These are phyloP conservation scores for Pterocles orientalis DNA, from an alignment of 2,113 vertebrate genomes.

Conservation along the genomic window DNA sequence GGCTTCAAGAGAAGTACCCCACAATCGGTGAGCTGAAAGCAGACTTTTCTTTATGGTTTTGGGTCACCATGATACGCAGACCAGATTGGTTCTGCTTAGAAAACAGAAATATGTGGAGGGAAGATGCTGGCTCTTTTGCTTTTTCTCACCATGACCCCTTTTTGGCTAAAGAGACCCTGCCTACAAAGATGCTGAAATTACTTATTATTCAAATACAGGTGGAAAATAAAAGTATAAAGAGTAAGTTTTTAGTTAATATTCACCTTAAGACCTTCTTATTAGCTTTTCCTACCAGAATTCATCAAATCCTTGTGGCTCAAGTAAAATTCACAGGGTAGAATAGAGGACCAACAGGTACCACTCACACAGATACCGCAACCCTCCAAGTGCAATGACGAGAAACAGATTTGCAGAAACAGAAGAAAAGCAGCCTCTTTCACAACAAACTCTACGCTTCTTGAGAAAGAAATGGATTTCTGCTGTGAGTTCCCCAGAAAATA, in stretches of 20 bases:
- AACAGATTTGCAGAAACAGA: not conserved
- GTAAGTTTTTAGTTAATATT: not conserved
- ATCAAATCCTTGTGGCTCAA: not conserved
- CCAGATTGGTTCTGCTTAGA: not conserved
- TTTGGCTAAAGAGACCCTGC: not conserved
- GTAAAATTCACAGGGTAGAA: not conserved
- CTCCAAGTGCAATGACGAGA: not conserved
- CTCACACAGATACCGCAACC: not conserved
- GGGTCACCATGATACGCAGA: not conserved
- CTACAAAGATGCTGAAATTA: not conserved
- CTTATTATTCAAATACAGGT: not conserved
- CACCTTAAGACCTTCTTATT: not conserved
- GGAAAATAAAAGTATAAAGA: not conserved
- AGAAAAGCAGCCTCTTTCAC: not conserved
- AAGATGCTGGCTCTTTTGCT: not conserved
- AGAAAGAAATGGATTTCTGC: not conserved
- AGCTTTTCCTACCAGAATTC: not conserved
- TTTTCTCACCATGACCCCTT: not conserved
- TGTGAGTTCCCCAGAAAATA: not conserved
- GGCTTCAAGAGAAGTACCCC: not conserved
- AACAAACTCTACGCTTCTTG: not conserved
- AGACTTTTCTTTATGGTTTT: not conserved
- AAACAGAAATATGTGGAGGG: not conserved
- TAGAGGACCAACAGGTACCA: not conserved
- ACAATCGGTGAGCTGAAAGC: not conserved